phyloP scores from a whole-genome alignment of 1,140 invertebrate species.

The Lamellibrachia luymesi region DNA sequence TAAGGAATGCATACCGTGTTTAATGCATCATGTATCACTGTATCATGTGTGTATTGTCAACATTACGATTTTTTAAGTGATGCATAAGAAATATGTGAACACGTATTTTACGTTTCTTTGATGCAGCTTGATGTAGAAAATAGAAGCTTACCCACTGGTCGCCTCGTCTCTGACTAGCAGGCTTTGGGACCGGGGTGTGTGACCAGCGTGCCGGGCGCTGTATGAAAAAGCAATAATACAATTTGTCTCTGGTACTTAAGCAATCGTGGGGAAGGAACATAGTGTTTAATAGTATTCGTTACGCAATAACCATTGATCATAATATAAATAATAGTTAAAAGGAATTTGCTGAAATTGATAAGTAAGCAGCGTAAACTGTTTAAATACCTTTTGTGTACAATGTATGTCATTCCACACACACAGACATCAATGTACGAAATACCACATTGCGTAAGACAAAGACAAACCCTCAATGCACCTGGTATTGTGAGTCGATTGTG shows the following conservation, averaged over 20 bases:
- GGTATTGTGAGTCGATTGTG: neutral
- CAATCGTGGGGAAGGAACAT: too few relatives aligned
- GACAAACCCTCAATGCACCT: neutral
- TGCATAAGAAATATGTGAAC: neutral
- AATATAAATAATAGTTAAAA: too few relatives aligned
- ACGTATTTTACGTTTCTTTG: neutral
- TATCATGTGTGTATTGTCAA: neutral
- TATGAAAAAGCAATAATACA: neutral
- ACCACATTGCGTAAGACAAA: neutral
- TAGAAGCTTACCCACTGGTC: neutral
- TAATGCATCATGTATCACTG: neutral
- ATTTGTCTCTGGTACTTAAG: too few relatives aligned
- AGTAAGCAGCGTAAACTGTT: neutral
- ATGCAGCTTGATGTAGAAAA: neutral
- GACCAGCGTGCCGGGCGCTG: neutral
- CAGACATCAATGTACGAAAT: neutral
- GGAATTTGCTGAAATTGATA: neutral
- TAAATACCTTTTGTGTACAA: neutral
- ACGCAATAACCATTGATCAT: too few relatives aligned
- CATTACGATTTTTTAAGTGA: neutral
- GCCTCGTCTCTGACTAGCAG: neutral
- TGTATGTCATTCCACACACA: neutral
- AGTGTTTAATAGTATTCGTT: too few relatives aligned
- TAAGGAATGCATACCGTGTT: too few relatives aligned
- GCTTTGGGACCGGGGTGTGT: neutral